Evolutionary conservation across 2,888 invertebrate species (phyloP).

Genomic region (Tineola bisselliella): DNA sequence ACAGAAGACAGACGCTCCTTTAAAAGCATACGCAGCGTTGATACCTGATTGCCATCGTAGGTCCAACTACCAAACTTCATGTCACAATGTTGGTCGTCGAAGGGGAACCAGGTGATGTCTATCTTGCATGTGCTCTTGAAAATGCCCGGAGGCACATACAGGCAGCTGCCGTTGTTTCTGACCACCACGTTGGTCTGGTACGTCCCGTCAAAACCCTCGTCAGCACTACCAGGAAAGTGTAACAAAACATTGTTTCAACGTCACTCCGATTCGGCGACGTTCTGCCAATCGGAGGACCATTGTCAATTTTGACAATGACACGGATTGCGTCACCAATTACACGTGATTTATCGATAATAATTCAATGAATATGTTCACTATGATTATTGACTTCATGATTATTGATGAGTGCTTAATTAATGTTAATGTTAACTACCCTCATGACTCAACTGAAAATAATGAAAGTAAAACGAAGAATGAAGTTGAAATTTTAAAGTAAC

Average conservation of each 20-base stretch:
- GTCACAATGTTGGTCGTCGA: slow-evolving; percentile 99
- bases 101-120: slow-evolving; percentile 99
- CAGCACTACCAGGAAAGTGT: slow-evolving; percentile 80
- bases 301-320: neutral
- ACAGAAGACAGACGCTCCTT: no score
- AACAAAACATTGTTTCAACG: slow-evolving; percentile 2
- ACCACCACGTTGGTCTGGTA: slow-evolving; percentile 99
- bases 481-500: slow-evolving; percentile 5
- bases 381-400: neutral
- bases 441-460: neutral
- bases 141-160: slow-evolving; percentile 99
- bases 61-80: slow-evolving; percentile 99
- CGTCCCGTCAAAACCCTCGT: slow-evolving; percentile 99
- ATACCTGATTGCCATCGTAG: slow-evolving; percentile 96
- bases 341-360: slow-evolving; percentile 9
- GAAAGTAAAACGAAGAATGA: neutral
- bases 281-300: neutral
- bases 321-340: neutral
- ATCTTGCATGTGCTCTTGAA: slow-evolving; percentile 99
- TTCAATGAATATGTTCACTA: slow-evolving; percentile 3
- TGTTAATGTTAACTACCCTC: neutral
- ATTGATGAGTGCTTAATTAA: neutral
- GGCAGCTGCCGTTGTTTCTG: slow-evolving; percentile 96
- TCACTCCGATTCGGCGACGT: neutral
- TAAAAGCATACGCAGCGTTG: neutral